Conservation (phyloP, 2,113 vertebrate species). For the Thunnus thynnus region DNA sequence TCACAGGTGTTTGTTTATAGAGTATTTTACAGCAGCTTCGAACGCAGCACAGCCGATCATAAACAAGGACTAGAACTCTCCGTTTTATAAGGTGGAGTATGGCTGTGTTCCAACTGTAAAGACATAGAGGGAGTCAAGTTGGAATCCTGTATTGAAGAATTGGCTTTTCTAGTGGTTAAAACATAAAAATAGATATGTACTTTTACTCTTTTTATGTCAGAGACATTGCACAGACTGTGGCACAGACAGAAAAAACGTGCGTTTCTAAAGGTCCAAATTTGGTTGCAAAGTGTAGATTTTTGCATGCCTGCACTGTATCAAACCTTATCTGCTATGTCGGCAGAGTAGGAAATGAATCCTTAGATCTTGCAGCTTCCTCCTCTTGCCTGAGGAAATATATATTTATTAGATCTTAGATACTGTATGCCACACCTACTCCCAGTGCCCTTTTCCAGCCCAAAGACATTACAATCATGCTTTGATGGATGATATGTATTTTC, state of each 20-base stretch:
- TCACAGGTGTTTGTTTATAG: too few relatives aligned
- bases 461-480: conserved; percentile 76
- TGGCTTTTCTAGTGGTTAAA: not conserved
- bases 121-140: not conserved
- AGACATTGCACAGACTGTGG: not conserved
- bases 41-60: too few relatives aligned
- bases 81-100: not conserved
- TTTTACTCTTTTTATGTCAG: not conserved
- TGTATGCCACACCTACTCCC: conserved; percentile 73
- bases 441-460: conserved; percentile 77
- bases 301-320: conserved; percentile 63
- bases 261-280: conserved; percentile 48
- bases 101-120: not conserved
- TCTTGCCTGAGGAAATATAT: conserved; percentile 78
- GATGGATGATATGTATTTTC: conserved; percentile 83
- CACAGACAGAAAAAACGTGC: not conserved
- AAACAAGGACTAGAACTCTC: too few relatives aligned
- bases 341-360: conserved; percentile 74
- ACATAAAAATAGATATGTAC: not conserved
- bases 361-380: conserved; percentile 64
- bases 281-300: conserved; percentile 50
- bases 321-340: conserved; percentile 72
- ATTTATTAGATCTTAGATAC: conserved; percentile 81
- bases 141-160: not conserved
- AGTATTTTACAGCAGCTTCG: too few relatives aligned